phyloP scores from a whole-genome alignment of 2,113 vertebrate species.

The Lycaon pictus region DNA sequence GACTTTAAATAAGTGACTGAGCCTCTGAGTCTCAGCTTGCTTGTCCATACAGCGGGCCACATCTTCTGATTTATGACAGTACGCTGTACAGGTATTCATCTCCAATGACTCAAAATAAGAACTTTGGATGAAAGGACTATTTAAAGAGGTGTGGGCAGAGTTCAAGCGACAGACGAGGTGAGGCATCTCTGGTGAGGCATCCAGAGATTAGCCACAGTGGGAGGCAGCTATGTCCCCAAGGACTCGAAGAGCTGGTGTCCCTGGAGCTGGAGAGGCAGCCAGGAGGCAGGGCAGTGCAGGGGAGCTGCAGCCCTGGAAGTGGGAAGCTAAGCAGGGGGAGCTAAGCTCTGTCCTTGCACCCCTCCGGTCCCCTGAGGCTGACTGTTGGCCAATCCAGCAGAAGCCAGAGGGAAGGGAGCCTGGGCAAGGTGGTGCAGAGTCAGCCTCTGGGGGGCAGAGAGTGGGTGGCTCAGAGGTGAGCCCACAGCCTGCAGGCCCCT shows the following conservation, averaged over 20 bases:
- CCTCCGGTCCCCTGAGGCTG: neutral
- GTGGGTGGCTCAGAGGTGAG: neutral
- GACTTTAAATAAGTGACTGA: neutral
- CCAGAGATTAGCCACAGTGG: neutral
- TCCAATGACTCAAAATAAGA: neutral
- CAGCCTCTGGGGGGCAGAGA: neutral
- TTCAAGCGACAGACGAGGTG: neutral
- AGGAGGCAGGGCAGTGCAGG: too few species aligned
- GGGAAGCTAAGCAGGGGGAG: fast-evolving
- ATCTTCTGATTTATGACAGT: neutral
- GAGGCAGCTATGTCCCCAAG: neutral
- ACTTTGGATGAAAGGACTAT: neutral
- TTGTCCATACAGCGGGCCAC: neutral
- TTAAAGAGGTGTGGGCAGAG: neutral
- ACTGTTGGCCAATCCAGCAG: neutral
- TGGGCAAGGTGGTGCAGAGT: neutral
- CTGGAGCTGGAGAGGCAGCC: neutral
- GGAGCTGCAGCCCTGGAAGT: neutral
- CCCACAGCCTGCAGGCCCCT: neutral
- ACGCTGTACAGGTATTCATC: neutral
- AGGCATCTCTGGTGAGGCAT: neutral
- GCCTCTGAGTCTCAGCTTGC: neutral
- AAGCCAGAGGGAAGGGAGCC: neutral
- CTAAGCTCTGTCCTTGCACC: neutral
- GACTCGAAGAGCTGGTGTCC: neutral